Base-by-base conservation (phyloP, 2,888 invertebrate genomes). In the Tineola bisselliella region DNA sequence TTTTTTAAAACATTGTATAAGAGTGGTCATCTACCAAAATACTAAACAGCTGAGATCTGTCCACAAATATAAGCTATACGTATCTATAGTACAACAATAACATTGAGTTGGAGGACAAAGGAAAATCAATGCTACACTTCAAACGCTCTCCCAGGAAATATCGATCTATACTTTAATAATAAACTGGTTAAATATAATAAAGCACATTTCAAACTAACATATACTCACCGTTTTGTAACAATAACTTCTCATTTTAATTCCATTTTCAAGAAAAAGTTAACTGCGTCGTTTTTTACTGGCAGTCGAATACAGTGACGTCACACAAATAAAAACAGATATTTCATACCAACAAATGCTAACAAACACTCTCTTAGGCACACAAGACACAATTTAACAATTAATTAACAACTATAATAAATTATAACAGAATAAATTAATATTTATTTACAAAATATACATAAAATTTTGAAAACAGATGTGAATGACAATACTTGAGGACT, bases 271-370 rank as follows among this genome's bases (percentile, higher is more conserved):
- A 77, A 82, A 68, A 80, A 80, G 79, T 80, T 78, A 88, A 90
- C 89, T 90, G 90, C 90, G 90, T 90, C 88, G 89, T 89, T 81
- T 80, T 19, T 71, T 75, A 77, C 79, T 87, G 81, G 84, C 84
- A 84, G 82, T 84, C 81, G 82, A 82, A 84, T 84, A 84, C 76
- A 80, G 81, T 89, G 89, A 89, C 89, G 89, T 89, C 89, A 89
- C 86, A 78, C 75, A 67, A 75, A 75, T 74, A 74, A 75, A 74
- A 71, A 77, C 48, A 60, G 60, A 59, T 44, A 43, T 43, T 59
- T 59, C 31, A 17, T 33, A 38, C 30, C 17, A 38, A 59, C 17
- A 13, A 25, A 57, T 57, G 13, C 13, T 59, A 38, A 13, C 15
- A 8, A 76, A 81, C 62, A 69, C 75, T 71, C 74, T 74, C 69